A percentile compares a stretch with the other conserved stretches of the same genome.
These are phyloP conservation scores for Himantopus leucocephalus DNA, from an alignment of 2,113 vertebrate genomes.

Conservation along the genomic window DNA sequence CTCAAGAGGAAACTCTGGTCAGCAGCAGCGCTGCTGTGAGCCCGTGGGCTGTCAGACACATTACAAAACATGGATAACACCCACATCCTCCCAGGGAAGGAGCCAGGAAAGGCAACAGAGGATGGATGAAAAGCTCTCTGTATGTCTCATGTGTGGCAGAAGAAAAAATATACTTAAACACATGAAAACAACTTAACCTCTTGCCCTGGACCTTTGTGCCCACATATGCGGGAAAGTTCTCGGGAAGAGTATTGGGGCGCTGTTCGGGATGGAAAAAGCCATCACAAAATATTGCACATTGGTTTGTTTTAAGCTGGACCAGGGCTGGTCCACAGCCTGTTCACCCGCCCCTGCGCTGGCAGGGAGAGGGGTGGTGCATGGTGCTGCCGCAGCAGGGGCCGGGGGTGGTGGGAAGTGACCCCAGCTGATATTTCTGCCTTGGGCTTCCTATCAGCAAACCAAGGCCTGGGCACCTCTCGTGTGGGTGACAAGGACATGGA, in stretches of 20 bases:
- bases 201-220: neutral
- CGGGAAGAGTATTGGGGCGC: accelerated
- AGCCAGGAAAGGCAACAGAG: neutral
- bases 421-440: too few relatives aligned
- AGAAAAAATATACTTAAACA: neutral
- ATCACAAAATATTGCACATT: accelerated
- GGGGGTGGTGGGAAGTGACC: too few relatives aligned
- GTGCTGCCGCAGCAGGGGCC: neutral
- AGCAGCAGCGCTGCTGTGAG: neutral
- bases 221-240: accelerated
- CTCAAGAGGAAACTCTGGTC: constrained; percentile 48
- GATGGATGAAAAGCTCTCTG: neutral
- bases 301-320: neutral
- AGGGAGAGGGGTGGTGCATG: neutral
- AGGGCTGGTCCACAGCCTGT: neutral
- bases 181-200: neutral
- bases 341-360: neutral
- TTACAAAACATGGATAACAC: constrained; percentile 25
- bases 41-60: neutral
- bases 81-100: constrained; percentile 34
- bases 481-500: too few relatives aligned
- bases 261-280: neutral
- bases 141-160: neutral
- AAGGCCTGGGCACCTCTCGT: too few relatives aligned
- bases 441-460: too few relatives aligned